Evolutionary conservation across 1,140 invertebrate species (phyloP), one percentile per base, ranked within the genome.

Genomic region (Mycetomoellerius zeteki): DNA sequence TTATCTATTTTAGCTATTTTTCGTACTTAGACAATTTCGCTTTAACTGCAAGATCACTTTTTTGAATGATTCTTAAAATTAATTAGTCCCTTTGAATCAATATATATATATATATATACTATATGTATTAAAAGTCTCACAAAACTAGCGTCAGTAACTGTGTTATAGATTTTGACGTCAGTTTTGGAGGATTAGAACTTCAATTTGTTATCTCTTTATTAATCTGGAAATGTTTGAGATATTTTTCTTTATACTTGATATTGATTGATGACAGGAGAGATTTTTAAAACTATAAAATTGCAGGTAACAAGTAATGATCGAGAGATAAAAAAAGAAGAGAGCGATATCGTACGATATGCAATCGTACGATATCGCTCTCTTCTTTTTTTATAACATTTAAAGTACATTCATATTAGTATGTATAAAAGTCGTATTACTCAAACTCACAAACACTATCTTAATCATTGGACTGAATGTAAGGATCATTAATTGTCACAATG

Each of bases 401-500:
- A 86, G 81, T 88, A 3, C 86, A 89, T 0, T 6, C 27, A 76
- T 62, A 88, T 80, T 78, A 84, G 43, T 33, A 62, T 52, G 24
- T 54, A 24, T 12, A 8, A 10, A 64, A n/a, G 8, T 10, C 37
- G 2, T 76, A 50, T 89, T 84, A 50, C 30, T 6, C 37, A 67
- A 86, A 73, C 3, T 4, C 2, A 47, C 47, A 80, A 71, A 33
- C 33, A 65, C 24, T n/a, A 12, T 3, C 33, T 77, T 50, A 37
- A 77, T 37, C 3, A 6, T 2, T 16, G 52, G 50, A 4, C 16
- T 16, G 62, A n/a, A 10, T 69, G 33, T 65, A 67, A 67, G 37
- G n/a, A n/a, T 33, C 3, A 73, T 52, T 2, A 33, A 21, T 33
- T 54, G 12, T 54, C 6, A 4, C 3, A 54, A 73, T 8, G 47